Base-by-base conservation (phyloP, 2,888 invertebrate genomes). In the Prenolepis imparis region DNA sequence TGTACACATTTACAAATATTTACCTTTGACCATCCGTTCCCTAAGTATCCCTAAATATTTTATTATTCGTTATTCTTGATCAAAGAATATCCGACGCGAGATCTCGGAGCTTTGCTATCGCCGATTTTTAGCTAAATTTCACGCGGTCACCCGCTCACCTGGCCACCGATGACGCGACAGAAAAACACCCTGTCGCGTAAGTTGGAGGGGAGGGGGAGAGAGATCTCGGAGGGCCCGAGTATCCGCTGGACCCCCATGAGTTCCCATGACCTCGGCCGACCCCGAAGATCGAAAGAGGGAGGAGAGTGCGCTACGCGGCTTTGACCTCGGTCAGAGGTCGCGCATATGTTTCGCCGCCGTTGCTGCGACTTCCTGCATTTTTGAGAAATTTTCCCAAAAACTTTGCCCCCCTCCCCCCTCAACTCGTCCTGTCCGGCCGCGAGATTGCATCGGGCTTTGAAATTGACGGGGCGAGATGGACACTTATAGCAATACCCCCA, bases 251-350 rank as follows among this genome's bases (percentile, higher is more conserved):
- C 94, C 94, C 94, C 94, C 94, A 94, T 91, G 94, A 91, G 94
- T 94, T 94, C 94, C 94, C 94, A 94, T 94, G 94, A 93, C 93
- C 94, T 89, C 90, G 57, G 52, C 87, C 91, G 94, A 93, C 94
- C 94, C 88, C 88, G 85, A 83, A 85, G 84, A 87, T 80, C 89
- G 89, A 91, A 82, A 85, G 88, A 84, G 84, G 84, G 82, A 81
- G 78, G 21, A 81, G 82, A 83, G 82, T 84, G 74, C 73, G 82
- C 75, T 67, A 70, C 66, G 80, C 82, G 81, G 57, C 57, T 78
- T 83, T 87, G 86, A 89, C 90, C 84, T 87, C 87, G 89, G 90
- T 85, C 89, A 90, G 75, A 90, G 93, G 92, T 93, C 92, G 75
- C 91, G 92, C 93, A 93, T 93, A 92, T 93, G 93, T 88, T 90